Evolutionary conservation across 2,797 vertebrate genomes (phyloP), one percentile per base, ranked within the genome.

Genomic region (Echeneis naucrates): DNA sequence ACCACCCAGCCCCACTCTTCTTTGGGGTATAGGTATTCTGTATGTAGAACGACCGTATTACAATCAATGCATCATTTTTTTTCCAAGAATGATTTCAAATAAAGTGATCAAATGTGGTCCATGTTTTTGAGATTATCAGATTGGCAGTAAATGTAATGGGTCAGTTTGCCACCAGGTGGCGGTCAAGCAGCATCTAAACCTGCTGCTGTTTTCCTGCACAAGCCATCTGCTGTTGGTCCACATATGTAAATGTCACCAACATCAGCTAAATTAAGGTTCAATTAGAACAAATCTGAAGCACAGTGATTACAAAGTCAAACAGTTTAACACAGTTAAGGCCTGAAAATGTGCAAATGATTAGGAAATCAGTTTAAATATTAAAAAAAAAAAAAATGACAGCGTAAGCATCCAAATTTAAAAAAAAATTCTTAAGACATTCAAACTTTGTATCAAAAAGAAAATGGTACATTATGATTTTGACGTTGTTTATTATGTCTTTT

Each of bases 401-500:
- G 19, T 0, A 54, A 56, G 27, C 13, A 24, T 1, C 23, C 33
- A 40, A 52, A 45, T 58, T 62, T n/a, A n/a, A n/a, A n/a, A n/a
- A n/a, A n/a, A 37, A 21, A 23, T 24, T 7, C 4, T 6, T 13
- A 63, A 21, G 12, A 33, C 4, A 30, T 33, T 45, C 30, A 35
- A 27, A 8, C 27, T 27, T 17, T 19, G 32, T 21, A 0, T n/a
- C 17, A 32, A 10, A 33, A 24, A 57, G 13, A 87, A 83, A 53
- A 86, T 51, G 23, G 73, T 4, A 74, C 35, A 0, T 6, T 1
- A 11, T 74, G 3, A 19, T 80, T 88, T 93, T 92, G 72, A 82
- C 80, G 81, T 94, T 95, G 81, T 94, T 95, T 94, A 94, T 94
- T 94, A 91, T 79, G 74, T 92, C 85, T 87, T 92, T 88, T 90